Conservation (phyloP, 2,113 vertebrate genomes). For the Amia ocellicauda region DNA sequence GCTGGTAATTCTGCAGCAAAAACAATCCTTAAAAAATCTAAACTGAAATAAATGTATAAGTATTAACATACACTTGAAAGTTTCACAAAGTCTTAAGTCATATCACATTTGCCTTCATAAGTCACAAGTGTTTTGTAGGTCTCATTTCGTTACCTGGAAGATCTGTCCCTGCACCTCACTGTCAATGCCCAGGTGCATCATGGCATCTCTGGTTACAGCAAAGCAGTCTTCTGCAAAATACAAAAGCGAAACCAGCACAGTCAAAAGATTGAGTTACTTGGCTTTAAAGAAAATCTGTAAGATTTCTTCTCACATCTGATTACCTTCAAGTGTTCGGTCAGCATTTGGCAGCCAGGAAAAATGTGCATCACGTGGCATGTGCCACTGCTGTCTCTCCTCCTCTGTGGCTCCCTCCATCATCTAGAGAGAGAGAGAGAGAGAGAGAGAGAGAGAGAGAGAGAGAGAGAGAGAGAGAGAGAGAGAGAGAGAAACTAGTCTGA, state of each 20-base stretch:
- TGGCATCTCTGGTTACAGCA: conserved; percentile 80
- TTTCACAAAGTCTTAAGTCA: too few species aligned
- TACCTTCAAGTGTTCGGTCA: conserved; percentile 80
- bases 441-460: too few species aligned
- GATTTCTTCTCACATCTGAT: too few species aligned
- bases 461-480: too few species aligned
- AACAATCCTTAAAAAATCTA: too few species aligned
- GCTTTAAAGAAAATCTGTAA: too few species aligned
- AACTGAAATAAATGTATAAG: too few species aligned
- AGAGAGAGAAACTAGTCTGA: too few species aligned
- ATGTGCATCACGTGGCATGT: conserved; percentile 59
- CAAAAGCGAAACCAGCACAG: conserved; percentile 19
- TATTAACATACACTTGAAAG: too few species aligned
- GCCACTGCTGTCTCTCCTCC: conserved; percentile 81
- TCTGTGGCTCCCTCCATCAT: conserved; percentile 83
- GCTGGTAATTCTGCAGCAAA: too few species aligned
- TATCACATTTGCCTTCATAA: too few species aligned
- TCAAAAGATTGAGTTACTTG: neutral
- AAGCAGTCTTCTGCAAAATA: conserved; percentile 84
- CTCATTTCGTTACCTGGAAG: conserved; percentile 85
- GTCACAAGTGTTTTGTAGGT: too few species aligned
- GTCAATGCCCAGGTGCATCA: conserved; percentile 84
- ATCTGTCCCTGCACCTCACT: conserved; percentile 70
- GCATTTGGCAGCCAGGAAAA: conserved; percentile 89
- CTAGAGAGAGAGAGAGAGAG: conserved; percentile 57